Base-by-base conservation (phyloP, 1,140 invertebrate genomes). In the Periplaneta americana region DNA sequence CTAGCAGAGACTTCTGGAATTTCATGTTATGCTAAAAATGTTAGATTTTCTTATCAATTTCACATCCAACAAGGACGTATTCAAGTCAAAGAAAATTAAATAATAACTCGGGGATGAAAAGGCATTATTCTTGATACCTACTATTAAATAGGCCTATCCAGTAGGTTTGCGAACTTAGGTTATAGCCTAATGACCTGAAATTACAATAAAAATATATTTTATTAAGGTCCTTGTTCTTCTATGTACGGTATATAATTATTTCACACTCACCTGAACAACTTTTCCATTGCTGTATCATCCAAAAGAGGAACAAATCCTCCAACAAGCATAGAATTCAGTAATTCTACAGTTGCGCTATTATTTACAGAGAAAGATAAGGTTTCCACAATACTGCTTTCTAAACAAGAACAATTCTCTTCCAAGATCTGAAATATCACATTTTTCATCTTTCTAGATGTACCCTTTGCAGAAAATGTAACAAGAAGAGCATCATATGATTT, bases 391-490 rank as follows among this genome's bases (percentile, higher is more conserved):
- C 80, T 83, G 18, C 28, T 74, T 35, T 82, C 77, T n/a, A 84
- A 48, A 74, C 74, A 82, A 39, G 74, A 66, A 39, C 83, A 81
- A 31, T 83, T 81, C 75, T 84, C 83, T 79, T 84, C 83, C n/a
- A 84, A 57, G 10, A 81, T 81, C 78, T 83, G 84, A 32, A 82
- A 79, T n/a, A 84, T 79, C 13, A 84, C 74, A 76, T 78, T 81
- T 75, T 82, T 83, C 28, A 84, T 78, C 74, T 83, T 84, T 35
- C 75, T 82, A 32, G 83, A 57, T 22, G 39, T 66, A 13, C 32
- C 32, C 80, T 80, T 78, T n/a, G 79, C 80, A 57, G 78, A 81
- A 36, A 83, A 80, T 18, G 78, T 74, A 31, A 83, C 66, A 48
- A 84, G 77, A 48, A 84, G 77, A 8, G 79, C 74, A 78, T 83